These are phyloP conservation scores for Laothoe populi DNA, from an alignment of 2,888 invertebrate species.

Conservation along the genomic window DNA sequence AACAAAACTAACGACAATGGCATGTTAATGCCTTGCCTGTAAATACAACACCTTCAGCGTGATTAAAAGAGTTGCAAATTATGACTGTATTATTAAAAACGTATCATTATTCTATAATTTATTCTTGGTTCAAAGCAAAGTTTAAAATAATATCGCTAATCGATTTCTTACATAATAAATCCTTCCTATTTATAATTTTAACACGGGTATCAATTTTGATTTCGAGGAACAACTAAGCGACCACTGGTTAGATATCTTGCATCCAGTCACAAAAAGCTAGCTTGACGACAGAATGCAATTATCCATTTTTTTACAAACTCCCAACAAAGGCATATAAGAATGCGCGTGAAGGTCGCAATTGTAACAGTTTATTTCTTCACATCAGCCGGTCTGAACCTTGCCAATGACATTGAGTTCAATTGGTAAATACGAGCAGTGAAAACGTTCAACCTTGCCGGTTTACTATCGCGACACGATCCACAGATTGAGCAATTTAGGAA, in stretches of 20 bases:
- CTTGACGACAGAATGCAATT: background rate
- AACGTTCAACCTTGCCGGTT: constrained; percentile 52
- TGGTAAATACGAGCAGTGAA: constrained; percentile 47
- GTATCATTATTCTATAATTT: no score
- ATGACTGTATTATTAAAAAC: no score
- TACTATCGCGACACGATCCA: constrained; percentile 41
- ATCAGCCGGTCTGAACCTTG: constrained; percentile 40
- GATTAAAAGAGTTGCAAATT: no score
- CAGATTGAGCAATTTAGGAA: constrained; percentile 50
- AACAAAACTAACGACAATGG: no score
- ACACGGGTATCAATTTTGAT: background rate
- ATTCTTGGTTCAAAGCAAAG: no score
- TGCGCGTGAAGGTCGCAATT: constrained; percentile 16
- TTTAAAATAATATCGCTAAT: no score
- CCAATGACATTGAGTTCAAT: constrained; percentile 60
- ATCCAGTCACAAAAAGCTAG: background rate
- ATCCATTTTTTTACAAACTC: background rate
- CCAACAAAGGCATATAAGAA: constrained; percentile 16
- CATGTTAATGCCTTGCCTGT: no score
- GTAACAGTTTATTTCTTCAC: constrained; percentile 26
- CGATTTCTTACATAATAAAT: no score
- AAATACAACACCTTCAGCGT: no score
- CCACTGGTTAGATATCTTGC: background rate
- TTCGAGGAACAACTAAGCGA: background rate
- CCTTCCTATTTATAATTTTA: no score